Conservation (phyloP, 2,797 vertebrate species). For the Arrhamphus sclerolepis region DNA sequence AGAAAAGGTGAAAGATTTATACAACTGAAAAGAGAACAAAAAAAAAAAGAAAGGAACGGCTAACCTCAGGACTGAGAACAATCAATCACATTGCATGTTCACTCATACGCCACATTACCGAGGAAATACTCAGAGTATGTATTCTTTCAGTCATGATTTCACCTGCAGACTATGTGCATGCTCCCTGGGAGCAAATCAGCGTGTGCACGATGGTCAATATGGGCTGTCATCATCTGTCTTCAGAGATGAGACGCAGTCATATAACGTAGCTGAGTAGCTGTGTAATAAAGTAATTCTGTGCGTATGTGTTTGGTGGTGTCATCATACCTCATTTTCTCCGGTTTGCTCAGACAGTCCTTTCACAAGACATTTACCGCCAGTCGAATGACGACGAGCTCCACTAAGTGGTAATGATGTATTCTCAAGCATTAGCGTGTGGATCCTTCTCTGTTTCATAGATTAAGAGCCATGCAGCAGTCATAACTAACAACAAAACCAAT, state of each 20-base stretch:
- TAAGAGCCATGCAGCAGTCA: not conserved
- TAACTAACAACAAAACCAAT: too few relatives aligned
- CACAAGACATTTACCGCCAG: not conserved
- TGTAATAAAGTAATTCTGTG: too few relatives aligned
- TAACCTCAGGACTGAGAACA: conserved; percentile 36
- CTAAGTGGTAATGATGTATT: too few relatives aligned
- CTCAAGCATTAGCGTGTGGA: too few relatives aligned
- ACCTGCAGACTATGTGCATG: conserved; percentile 7
- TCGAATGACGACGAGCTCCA: not conserved
- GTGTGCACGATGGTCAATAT: too few relatives aligned
- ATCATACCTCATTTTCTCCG: too few relatives aligned
- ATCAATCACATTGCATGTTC: conserved; percentile 49
- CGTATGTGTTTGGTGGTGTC: too few relatives aligned
- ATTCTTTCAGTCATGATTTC: conserved; percentile 9
- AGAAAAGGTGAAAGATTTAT: conserved; percentile 60
- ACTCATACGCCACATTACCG: conserved; percentile 39
- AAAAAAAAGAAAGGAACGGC: conserved; percentile 14
- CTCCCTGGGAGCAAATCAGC: not conserved
- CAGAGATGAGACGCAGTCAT: too few relatives aligned
- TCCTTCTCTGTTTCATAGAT: not conserved
- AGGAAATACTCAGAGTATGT: conserved; percentile 35
- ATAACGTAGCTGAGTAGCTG: too few relatives aligned
- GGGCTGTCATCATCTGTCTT: too few relatives aligned
- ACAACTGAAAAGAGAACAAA: conserved; percentile 10
- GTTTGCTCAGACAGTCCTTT: not conserved